A percentile compares a stretch with the other conserved stretches of the same genome.
phyloP scores from a whole-genome alignment of 2,113 vertebrate species.

The Nycticebus coucang region DNA sequence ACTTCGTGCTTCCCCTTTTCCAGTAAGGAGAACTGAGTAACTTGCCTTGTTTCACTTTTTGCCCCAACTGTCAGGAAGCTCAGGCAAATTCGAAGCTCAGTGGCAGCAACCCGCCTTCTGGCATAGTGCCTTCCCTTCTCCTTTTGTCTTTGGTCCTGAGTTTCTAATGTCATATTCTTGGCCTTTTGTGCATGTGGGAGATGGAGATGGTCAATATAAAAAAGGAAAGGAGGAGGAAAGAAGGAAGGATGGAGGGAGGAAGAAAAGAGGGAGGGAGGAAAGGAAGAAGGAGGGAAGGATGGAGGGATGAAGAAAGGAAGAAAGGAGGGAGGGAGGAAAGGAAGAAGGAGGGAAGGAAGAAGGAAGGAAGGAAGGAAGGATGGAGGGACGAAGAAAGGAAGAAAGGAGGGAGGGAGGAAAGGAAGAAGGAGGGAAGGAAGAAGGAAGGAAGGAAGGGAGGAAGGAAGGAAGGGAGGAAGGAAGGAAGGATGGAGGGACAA shows the following conservation, averaged over 20 bases:
- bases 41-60: slow-evolving; percentile 44
- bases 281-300: background rate
- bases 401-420: background rate
- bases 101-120: background rate
- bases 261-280: too few species aligned
- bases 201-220: background rate
- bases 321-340: background rate
- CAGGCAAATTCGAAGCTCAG: background rate
- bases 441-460: background rate
- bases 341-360: background rate
- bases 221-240: background rate
- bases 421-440: background rate
- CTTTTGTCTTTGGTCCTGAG: background rate
- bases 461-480: too few species aligned
- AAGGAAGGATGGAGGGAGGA: background rate
- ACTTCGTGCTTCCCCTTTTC: slow-evolving; percentile 14
- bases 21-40: background rate
- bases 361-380: too few species aligned
- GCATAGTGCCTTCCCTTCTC: background rate
- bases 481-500: too few species aligned
- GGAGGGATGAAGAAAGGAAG: too few species aligned
- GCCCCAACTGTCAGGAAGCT: slow-evolving; percentile 47
- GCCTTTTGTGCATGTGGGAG: background rate
- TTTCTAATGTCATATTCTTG: background rate
- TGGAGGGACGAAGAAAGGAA: too few species aligned